Percentiles rank a stretch among this genome's conserved stretches.
These are phyloP conservation scores for Oryzaephilus surinamensis DNA, from an alignment of 1,140 invertebrate genomes.

Conservation along the genomic window DNA sequence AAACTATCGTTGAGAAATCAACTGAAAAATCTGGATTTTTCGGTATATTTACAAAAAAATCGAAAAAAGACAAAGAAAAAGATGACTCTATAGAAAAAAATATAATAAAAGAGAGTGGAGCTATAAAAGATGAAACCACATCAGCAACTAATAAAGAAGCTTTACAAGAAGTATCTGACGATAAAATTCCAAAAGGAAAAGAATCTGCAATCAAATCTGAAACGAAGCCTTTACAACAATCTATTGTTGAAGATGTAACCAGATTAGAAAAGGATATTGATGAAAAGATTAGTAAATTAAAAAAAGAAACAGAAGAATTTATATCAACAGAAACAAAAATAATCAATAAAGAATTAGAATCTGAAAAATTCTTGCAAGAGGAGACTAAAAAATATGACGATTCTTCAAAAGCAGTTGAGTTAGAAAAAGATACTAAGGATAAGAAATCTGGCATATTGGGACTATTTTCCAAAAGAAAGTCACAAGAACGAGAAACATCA, in stretches of 20 bases:
- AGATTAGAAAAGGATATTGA: neutral
- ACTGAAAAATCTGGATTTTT: neutral
- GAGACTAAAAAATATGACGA: too few species aligned
- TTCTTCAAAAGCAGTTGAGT: too few species aligned
- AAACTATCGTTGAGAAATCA: conserved; percentile 2
- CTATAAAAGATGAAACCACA: neutral
- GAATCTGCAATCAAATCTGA: neutral
- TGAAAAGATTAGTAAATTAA: neutral
- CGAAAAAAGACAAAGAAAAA: conserved; percentile 7
- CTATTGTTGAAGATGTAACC: neutral
- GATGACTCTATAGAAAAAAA: conserved; percentile 1
- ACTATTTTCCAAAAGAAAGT: conserved; percentile 18
- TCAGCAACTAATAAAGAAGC: neutral
- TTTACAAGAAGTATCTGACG: neutral
- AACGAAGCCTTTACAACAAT: neutral
- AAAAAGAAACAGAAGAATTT: neutral
- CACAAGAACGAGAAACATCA: conserved; percentile 13
- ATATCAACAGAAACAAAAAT: too few species aligned
- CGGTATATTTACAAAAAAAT: neutral
- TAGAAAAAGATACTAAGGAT: conserved; percentile 13
- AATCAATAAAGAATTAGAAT: too few species aligned
- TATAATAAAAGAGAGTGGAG: neutral
- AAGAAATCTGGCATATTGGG: conserved; percentile 13
- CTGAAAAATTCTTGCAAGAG: too few species aligned
- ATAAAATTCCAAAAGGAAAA: too few species aligned